Conservation (phyloP, 2,888 invertebrate genomes). For the Dioctria linearis region DNA sequence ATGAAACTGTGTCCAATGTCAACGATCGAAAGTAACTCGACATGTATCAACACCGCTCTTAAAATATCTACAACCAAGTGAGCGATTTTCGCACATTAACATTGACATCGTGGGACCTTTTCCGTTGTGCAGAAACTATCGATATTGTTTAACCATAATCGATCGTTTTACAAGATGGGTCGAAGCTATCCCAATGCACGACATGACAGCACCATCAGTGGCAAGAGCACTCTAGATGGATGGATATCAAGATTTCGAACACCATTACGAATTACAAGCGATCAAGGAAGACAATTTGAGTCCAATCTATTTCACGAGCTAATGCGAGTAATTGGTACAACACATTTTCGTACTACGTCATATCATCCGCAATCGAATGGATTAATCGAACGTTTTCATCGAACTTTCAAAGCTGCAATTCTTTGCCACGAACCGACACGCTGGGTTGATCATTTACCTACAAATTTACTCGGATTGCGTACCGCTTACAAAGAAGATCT, state of each 20-base stretch:
- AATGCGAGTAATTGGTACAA: slow-evolving; percentile 61
- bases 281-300: slow-evolving; percentile 68
- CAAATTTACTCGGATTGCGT: slow-evolving; percentile 65
- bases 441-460: slow-evolving; percentile 64
- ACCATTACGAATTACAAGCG: slow-evolving; percentile 66
- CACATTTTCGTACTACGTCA: slow-evolving; percentile 63
- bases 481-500: slow-evolving; percentile 63
- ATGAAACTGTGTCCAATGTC: slow-evolving; percentile 58
- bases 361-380: slow-evolving; percentile 68
- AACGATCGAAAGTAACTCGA: slow-evolving; percentile 59
- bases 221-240: slow-evolving; percentile 64
- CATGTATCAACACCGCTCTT: slow-evolving; percentile 56
- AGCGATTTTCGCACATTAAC: not conserved
- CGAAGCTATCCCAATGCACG: slow-evolving; percentile 60
- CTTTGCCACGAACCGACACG: slow-evolving; percentile 61
- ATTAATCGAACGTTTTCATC: slow-evolving; percentile 68
- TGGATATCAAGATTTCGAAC: slow-evolving; percentile 70
- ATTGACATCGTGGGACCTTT: slow-evolving; percentile 54
- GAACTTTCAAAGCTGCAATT: slow-evolving; percentile 64
- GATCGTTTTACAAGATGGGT: slow-evolving; percentile 64
- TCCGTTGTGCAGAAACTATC: slow-evolving; percentile 29
- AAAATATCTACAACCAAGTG: slow-evolving; percentile 34
- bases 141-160: too few species aligned
- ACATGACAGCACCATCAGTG: slow-evolving; percentile 60
- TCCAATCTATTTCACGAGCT: slow-evolving; percentile 63